These are phyloP conservation scores for Symphodus melops DNA, from an alignment of 2,113 vertebrate genomes.

Conservation along the genomic window DNA sequence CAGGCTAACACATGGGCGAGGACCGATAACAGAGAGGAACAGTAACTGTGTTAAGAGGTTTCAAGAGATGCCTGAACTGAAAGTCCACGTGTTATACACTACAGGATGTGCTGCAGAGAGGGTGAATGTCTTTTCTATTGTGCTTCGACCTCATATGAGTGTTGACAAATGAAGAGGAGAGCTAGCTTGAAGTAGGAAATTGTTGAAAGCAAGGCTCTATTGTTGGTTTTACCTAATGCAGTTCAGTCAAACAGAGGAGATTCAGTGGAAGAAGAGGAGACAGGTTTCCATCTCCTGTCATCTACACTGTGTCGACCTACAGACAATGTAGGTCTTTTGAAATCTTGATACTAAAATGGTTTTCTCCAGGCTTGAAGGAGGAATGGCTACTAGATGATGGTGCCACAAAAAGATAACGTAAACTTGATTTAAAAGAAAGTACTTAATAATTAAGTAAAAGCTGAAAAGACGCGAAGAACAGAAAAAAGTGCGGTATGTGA, in stretches of 20 bases:
- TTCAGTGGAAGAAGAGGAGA: conserved; percentile 3
- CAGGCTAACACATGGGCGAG: background rate
- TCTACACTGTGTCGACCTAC: background rate
- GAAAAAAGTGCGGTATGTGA: background rate
- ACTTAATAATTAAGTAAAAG: background rate
- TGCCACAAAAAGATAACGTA: too few relatives aligned
- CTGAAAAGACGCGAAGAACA: background rate
- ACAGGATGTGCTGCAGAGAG: background rate
- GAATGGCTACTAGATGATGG: too few relatives aligned
- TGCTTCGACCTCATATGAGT: background rate
- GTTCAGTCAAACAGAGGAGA: conserved; percentile 16
- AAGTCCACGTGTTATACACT: conserved; percentile 9
- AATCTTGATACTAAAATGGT: background rate
- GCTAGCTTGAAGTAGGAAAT: background rate
- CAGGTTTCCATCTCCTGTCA: background rate
- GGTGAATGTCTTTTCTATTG: background rate
- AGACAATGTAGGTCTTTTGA: background rate
- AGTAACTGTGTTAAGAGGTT: conserved; percentile 11
- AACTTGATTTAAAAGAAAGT: background rate
- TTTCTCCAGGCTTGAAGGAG: background rate
- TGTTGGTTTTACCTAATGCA: conserved; percentile 13
- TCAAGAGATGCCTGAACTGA: conserved; percentile 5
- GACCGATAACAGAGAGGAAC: background rate
- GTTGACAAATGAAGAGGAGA: background rate
- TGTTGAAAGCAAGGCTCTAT: conserved; percentile 1